Conservation (phyloP, 1,140 invertebrate species). For the Ceratosolen solmsi region DNA sequence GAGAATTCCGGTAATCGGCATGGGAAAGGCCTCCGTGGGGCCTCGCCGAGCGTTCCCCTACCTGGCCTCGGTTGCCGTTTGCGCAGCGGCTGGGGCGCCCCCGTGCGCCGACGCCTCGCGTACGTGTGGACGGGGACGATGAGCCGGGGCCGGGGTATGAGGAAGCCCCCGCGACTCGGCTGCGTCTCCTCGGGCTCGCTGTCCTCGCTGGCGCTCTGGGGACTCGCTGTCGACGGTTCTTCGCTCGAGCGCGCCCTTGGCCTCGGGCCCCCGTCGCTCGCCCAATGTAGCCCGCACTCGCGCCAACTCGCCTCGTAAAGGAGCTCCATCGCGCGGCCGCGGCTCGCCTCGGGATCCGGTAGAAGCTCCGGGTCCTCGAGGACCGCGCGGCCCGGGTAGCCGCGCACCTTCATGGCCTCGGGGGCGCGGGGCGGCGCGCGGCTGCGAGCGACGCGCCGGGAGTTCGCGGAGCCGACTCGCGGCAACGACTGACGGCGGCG, state of each 20-base stretch:
- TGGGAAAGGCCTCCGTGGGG: neutral
- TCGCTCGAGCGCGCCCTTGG: constrained; percentile 47
- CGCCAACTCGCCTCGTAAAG: constrained; percentile 89
- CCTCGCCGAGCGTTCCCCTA: neutral
- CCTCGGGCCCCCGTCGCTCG: constrained; percentile 51
- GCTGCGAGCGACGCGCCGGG: neutral
- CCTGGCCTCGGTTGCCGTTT: constrained; percentile 38
- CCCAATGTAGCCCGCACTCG: constrained; percentile 72
- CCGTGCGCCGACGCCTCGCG: constrained; percentile 84
- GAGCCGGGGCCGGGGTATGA: constrained; percentile 86
- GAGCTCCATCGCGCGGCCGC: constrained; percentile 79
- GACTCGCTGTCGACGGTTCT: constrained; percentile 47
- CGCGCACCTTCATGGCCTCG: constrained; percentile 82
- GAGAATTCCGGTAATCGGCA: too few species aligned
- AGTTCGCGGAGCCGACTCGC: neutral
- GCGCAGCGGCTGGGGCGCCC: constrained; percentile 63
- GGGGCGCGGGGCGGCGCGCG: neutral
- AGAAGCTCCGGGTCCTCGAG: constrained; percentile 74
- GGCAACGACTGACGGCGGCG: neutral
- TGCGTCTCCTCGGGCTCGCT: neutral
- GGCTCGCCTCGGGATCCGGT: constrained; percentile 78
- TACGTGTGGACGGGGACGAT: constrained; percentile 91
- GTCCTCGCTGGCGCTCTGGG: constrained; percentile 54
- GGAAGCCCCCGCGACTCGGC: constrained; percentile 76
- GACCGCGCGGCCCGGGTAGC: constrained; percentile 86